phyloP scores from a whole-genome alignment of 2,113 vertebrate genomes.

The Nyctibius bracteatus region DNA sequence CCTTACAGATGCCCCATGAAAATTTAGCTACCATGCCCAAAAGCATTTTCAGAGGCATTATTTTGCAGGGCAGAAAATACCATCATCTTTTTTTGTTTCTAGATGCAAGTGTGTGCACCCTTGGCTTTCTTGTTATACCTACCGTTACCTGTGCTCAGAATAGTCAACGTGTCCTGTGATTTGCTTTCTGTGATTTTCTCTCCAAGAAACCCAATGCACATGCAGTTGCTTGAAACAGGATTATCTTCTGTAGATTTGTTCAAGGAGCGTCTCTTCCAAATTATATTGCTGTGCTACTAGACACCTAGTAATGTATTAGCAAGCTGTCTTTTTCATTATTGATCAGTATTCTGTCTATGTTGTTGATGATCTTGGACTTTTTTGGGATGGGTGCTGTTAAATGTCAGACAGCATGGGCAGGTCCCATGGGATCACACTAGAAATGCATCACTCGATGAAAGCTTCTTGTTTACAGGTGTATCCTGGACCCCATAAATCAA shows the following conservation, averaged over 20 bases:
- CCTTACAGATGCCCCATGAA: not conserved
- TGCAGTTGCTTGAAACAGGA: not conserved
- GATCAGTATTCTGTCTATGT: not conserved
- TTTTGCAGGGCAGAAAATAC: not conserved
- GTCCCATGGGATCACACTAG: not conserved
- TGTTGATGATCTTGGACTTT: not conserved
- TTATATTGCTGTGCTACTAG: not conserved
- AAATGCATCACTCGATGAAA: not conserved
- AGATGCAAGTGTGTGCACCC: not conserved
- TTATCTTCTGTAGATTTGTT: not conserved
- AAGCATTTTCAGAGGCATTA: not conserved
- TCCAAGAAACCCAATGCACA: not conserved
- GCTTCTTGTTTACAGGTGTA: not conserved
- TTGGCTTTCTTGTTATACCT: not conserved
- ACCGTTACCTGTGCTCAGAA: not conserved
- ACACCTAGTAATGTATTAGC: not conserved
- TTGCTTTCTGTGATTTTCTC: not conserved
- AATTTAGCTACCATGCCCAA: not conserved
- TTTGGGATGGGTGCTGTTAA: not conserved
- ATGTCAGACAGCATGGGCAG: not conserved
- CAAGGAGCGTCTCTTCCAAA: not conserved
- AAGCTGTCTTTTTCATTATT: not conserved
- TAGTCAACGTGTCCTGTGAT: not conserved
- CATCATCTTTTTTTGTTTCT: accelerated
- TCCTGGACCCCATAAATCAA: not conserved